Evolutionary conservation across 2,888 invertebrate genomes (phyloP).

Genomic region (Eudemis profundana): DNA sequence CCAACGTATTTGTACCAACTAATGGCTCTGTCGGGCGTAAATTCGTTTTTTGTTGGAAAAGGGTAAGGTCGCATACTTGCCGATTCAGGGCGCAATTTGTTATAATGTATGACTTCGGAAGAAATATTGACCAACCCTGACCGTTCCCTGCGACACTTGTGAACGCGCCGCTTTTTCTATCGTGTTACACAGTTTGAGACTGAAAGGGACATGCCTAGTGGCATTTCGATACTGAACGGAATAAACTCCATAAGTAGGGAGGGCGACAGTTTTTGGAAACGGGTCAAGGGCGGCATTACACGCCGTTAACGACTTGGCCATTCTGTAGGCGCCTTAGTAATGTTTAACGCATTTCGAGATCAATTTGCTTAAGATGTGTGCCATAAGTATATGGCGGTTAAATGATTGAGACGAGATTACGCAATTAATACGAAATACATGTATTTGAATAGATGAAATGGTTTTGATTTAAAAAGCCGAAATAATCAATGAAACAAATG

Average conservation of each 20-base stretch:
- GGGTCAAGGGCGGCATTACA: constrained; percentile 30
- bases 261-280: constrained; percentile 18
- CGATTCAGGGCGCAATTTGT: constrained; percentile 28
- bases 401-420: neutral
- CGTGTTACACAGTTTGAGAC: neutral
- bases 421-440: neutral
- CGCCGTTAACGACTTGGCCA: constrained; percentile 4
- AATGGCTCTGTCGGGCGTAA: constrained; percentile 20
- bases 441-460: no score
- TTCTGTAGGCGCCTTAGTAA: constrained; percentile 10
- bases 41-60: constrained; percentile 29
- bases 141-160: neutral
- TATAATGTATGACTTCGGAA: constrained; percentile 32
- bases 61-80: constrained; percentile 32
- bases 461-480: neutral
- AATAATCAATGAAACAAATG: neutral
- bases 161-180: neutral
- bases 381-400: neutral
- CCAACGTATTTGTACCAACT: constrained; percentile 28
- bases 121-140: constrained; percentile 33
- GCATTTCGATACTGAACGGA: neutral
- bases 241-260: constrained; percentile 1
- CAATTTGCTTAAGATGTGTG: constrained; percentile 2
- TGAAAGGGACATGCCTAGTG: neutral
- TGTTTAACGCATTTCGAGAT: constrained; percentile 3